Percentiles rank a stretch among this genome's conserved stretches.
These are phyloP conservation scores for Ramazzottius varieornatus DNA, from an alignment of 2,888 invertebrate genomes.

Conservation along the genomic window DNA sequence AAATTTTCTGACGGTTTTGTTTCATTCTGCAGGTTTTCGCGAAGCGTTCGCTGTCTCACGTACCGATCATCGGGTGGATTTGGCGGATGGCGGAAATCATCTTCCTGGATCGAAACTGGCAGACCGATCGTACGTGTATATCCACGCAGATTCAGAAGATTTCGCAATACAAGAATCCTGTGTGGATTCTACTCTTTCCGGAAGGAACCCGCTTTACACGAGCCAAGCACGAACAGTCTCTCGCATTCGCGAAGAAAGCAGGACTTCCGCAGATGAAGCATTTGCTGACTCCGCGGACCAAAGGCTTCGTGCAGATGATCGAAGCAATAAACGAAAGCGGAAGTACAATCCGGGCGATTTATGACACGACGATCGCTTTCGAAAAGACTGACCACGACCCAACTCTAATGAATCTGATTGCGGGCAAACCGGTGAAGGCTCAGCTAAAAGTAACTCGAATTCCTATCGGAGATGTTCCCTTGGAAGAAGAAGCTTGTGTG, in stretches of 20 bases:
- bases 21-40: constrained; percentile 75
- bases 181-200: constrained; percentile 63
- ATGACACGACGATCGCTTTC: constrained; percentile 37
- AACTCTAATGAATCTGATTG: constrained; percentile 47
- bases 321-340: constrained; percentile 39
- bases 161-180: constrained; percentile 62
- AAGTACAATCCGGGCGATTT: constrained; percentile 38
- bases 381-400: constrained; percentile 29
- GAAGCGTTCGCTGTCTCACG: constrained; percentile 62
- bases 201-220: constrained; percentile 76
- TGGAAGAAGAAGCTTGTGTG: constrained; percentile 42
- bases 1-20: constrained; percentile 16
- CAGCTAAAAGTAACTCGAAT: constrained; percentile 47
- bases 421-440: constrained; percentile 41
- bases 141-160: constrained; percentile 49
- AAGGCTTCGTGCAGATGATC: constrained; percentile 65
- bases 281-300: constrained; percentile 74
- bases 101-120: constrained; percentile 67
- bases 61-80: constrained; percentile 76
- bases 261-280: constrained; percentile 58
- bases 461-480: constrained; percentile 49
- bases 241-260: constrained; percentile 58
- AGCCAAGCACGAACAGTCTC: constrained; percentile 56
- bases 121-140: constrained; percentile 61
- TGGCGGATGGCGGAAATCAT: constrained; percentile 68